Evolutionary conservation across 2,888 invertebrate genomes (phyloP).

Genomic region (Muscina levida): DNA sequence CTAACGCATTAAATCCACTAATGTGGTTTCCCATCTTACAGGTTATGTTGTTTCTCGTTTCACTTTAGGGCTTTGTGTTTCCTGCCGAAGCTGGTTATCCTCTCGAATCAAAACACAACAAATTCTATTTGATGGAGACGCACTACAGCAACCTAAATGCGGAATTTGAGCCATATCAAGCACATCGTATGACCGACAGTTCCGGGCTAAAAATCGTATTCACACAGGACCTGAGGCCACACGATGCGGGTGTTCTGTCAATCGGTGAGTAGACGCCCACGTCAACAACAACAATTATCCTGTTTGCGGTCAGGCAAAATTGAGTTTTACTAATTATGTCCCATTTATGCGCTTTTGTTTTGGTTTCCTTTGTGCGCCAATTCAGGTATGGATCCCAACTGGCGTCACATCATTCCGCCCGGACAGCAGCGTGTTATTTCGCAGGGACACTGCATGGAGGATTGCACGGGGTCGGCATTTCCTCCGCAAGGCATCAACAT

Average conservation of each 20-base stretch:
- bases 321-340: conserved; percentile 27
- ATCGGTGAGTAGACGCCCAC: conserved; percentile 69
- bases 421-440: conserved; percentile 84
- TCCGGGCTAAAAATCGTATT: conserved; percentile 84
- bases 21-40: not conserved
- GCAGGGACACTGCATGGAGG: conserved; percentile 82
- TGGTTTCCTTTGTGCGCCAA: conserved; percentile 4
- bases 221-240: conserved; percentile 82
- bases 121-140: conserved; percentile 85
- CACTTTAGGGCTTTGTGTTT: conserved; percentile 82
- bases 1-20: conserved; percentile 49
- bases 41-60: conserved; percentile 19
- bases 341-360: conserved; percentile 2
- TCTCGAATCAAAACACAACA: conserved; percentile 82
- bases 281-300: conserved; percentile 23
- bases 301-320: conserved; percentile 23
- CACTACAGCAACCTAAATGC: conserved; percentile 84
- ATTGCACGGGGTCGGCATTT: conserved; percentile 81
- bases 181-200: conserved; percentile 81
- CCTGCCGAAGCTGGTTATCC: conserved; percentile 86
- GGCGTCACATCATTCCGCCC: conserved; percentile 86
- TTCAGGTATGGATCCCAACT: conserved; percentile 84
- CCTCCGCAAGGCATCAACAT: conserved; percentile 83
- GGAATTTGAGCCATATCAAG: conserved; percentile 71
- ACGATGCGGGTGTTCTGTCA: conserved; percentile 85